Base-by-base conservation (phyloP, 2,888 invertebrate species). In the Iphiclides podalirius region DNA sequence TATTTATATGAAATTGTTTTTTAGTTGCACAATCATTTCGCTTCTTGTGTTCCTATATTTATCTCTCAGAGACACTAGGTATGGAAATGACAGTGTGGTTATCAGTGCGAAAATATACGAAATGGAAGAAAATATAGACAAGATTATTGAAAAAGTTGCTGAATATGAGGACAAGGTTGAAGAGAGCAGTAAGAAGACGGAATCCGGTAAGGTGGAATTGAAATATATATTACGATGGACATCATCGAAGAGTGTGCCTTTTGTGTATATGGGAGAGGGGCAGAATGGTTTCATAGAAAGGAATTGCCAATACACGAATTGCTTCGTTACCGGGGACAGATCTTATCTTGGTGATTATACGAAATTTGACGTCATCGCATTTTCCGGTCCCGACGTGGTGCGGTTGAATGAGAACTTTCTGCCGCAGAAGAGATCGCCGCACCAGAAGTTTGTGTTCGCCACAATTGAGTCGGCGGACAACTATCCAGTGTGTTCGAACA, bases 191-290 rank as follows among this genome's bases (percentile, higher is more conserved):
- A 33, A 34, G 13, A 43, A 34, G n/a, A 4, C 20, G 7, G 35
- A 26, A 8, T 3, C 34, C 9, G 53, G 34, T 13, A 47, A 50
- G 44, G 8, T 31, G 15, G 47, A 52, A 1, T 39, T 72, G 3
- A 77, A 79, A 60, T 69, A 76, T 45, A 70, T 82, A 49, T 55
- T 81, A 33, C 58, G 67, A 48, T 83, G 80, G 81, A 78, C 79
- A 1, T 53, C 60, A 1, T 51, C 66, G 6, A 48, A 54, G 3
- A 59, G 47, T 2, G 65, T 71, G 3, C 79, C 80, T 0, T 79
- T 81, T 48, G 60, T 64, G 7, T 71, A 67, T 33, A 64, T 84
- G 53, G 61, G 62, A 7, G 43, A 54, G 17, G 80, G 76, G 0
- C 57, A 40, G 13, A 52, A 63, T 11, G 65, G 64, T 4, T 82